Base-by-base conservation (phyloP, 1,140 invertebrate genomes). In the Leptopilina boulardi region DNA sequence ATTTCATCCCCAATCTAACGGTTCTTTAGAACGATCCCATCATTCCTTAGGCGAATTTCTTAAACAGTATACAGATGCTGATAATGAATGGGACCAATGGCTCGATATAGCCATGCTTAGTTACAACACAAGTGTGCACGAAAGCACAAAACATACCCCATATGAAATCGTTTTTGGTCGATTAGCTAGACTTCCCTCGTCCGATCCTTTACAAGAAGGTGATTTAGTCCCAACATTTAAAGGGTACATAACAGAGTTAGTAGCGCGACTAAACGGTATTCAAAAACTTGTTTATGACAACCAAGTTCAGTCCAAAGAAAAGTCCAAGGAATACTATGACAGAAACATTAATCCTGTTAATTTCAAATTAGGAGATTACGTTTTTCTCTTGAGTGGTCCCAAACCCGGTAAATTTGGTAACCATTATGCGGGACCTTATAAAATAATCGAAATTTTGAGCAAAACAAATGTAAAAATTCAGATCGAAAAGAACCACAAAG, bases 1-100 rank as follows among this genome's bases (percentile, higher is more conserved):
- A 2, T 81, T 77, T 23, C 42, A 74, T 23, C 72, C 80, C 5
- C 71, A 77, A 75, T 54, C 42, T 2, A 77, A 71, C 19, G 47
- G 73, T 3, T 41, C 72, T 0, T 2, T 71, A 1, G 70, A 74
- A 75, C 47, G 41, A 41, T 76, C 71, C 0, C 74, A 73, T 70
- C 34, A 70, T 5, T 44, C 41, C 0, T 38, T 78, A 30, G 44
- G 10, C 1, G 70, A 78, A 70, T 75, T 74, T n/a, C 30, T 79
- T 11, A 42, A 42, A 42, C 41, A 42, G 10, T 42, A 42, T 13
- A 11, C 41, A 9, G 10, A 4, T 42, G 10, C 10, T 13, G 41
- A 42, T 34, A 2, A 34, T 3, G 30, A 34, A 34, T 34, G 30
- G 30, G 30, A 34, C 30, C 2, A 34, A 34, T 42, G 41, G 15